phyloP scores from a whole-genome alignment of 2,888 invertebrate genomes.

The Tinea pellionella region DNA sequence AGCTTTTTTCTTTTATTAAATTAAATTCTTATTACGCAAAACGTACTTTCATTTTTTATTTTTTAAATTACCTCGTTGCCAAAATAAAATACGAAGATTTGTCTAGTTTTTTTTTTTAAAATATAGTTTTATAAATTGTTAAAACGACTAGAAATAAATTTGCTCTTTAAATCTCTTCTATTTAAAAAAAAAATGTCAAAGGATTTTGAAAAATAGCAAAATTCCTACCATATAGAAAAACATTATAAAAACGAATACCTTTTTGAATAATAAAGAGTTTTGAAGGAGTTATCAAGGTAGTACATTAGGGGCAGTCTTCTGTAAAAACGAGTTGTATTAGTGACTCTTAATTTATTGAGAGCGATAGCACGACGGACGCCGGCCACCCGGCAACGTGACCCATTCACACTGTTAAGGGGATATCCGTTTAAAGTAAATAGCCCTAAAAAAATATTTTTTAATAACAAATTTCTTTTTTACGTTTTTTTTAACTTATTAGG shows the following conservation, averaged over 20 bases:
- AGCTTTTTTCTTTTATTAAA: too few relatives aligned
- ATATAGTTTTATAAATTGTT: too few relatives aligned
- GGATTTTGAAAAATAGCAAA: too few relatives aligned
- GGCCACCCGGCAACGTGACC: constrained; percentile 61
- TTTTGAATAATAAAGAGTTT: constrained; percentile 26
- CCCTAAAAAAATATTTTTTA: not conserved
- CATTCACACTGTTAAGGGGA: constrained; percentile 54
- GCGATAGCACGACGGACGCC: constrained; percentile 64
- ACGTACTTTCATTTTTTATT: too few relatives aligned
- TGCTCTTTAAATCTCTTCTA: too few relatives aligned
- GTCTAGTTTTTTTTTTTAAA: too few relatives aligned
- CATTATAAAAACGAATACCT: not conserved
- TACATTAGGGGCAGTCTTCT: constrained; percentile 68
- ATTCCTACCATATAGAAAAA: too few relatives aligned
- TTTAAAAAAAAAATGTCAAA: too few relatives aligned
- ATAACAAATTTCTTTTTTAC: not conserved
- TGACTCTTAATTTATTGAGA: constrained; percentile 66
- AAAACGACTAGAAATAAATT: too few relatives aligned
- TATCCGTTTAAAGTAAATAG: not conserved
- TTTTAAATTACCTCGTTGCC: too few relatives aligned
- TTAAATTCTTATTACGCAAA: too few relatives aligned
- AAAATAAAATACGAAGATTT: too few relatives aligned
- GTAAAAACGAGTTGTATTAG: constrained; percentile 65
- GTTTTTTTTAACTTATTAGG: constrained; percentile 17
- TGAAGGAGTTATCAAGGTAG: constrained; percentile 60